phyloP scores from a whole-genome alignment of 2,888 invertebrate genomes.

The Caenorhabditis sinica region DNA sequence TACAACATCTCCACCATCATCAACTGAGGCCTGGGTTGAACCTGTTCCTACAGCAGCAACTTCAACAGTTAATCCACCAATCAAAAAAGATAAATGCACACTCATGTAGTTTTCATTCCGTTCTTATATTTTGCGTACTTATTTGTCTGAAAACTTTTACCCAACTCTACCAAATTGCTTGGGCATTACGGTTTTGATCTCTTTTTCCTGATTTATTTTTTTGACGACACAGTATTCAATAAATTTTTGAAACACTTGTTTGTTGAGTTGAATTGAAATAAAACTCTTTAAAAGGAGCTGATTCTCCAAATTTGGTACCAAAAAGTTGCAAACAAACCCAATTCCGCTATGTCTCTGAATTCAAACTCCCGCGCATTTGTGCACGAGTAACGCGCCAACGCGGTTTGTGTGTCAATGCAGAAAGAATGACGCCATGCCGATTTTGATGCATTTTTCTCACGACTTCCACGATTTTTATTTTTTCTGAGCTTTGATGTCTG shows the following conservation, averaged over 20 bases:
- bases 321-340: too few species aligned
- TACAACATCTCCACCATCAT: conserved; percentile 35
- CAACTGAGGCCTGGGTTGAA: conserved; percentile 64
- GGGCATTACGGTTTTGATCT: conserved; percentile 59
- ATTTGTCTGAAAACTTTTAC: neutral
- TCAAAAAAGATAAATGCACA: conserved; percentile 64
- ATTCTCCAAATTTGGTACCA: too few species aligned
- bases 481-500: neutral
- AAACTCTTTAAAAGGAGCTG: too few species aligned
- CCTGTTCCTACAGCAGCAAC: conserved; percentile 8
- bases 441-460: conserved; percentile 26
- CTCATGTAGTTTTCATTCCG: conserved; percentile 47
- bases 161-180: conserved; percentile 15
- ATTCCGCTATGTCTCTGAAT: too few species aligned
- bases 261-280: too few species aligned
- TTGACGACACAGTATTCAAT: conserved; percentile 3
- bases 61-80: neutral
- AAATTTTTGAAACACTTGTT: neutral
- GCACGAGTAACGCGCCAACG: conserved; percentile 8
- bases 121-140: neutral
- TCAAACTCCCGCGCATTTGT: conserved; percentile 4
- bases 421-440: conserved; percentile 14
- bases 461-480: conserved; percentile 37
- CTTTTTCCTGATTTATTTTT: conserved; percentile 24
- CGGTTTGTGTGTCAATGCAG: neutral